Conservation (phyloP, 2,888 invertebrate species). For the Heterodera filipjevi region DNA sequence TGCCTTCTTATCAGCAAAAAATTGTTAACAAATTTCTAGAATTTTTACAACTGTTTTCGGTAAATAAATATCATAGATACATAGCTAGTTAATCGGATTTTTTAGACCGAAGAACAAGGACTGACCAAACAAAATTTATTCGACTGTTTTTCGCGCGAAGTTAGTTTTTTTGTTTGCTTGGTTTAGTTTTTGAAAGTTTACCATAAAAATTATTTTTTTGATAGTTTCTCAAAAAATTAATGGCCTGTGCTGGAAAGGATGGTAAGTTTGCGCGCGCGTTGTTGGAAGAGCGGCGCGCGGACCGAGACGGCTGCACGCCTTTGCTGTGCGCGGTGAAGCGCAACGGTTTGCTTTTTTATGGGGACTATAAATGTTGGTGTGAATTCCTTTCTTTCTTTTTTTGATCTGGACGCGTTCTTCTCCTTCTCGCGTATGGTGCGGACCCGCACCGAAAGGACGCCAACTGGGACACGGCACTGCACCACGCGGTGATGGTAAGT, state of each 20-base stretch:
- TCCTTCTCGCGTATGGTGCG: constrained; percentile 42
- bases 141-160: too few relatives aligned
- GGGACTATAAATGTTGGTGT: too few relatives aligned
- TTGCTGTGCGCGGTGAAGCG: constrained; percentile 35
- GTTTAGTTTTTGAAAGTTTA: too few relatives aligned
- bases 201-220: too few relatives aligned
- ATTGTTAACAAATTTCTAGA: too few relatives aligned
- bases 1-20: too few relatives aligned
- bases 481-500: constrained; percentile 34
- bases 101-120: too few relatives aligned
- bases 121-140: too few relatives aligned
- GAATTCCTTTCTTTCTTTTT: neutral
- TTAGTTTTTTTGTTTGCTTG: too few relatives aligned
- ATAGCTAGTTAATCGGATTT: too few relatives aligned
- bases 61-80: too few relatives aligned
- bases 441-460: constrained; percentile 29
- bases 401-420: constrained; percentile 34
- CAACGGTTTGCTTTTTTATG: neutral
- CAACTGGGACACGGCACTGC: constrained; percentile 43
- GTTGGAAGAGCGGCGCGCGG: neutral
- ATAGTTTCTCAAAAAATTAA: neutral
- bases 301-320: constrained; percentile 36
- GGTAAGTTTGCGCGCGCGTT: neutral
- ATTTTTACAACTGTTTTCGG: too few relatives aligned
- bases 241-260: neutral